These are phyloP conservation scores for Exocentrus adspersus DNA, from an alignment of 2,888 invertebrate genomes.

Conservation along the genomic window DNA sequence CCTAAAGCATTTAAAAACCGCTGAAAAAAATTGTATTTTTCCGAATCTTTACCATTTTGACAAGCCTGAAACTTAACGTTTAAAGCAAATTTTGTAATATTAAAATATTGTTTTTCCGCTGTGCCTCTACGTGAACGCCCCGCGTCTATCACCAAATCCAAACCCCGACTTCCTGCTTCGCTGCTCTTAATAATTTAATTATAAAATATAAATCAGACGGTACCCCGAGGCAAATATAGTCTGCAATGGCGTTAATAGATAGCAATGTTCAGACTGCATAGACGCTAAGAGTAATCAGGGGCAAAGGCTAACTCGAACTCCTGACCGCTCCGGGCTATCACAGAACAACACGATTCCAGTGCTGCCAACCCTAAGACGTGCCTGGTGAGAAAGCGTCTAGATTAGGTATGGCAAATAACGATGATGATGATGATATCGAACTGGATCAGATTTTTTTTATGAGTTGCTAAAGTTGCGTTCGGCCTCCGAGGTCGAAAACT, in stretches of 20 bases:
- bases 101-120: neutral
- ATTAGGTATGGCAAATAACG: constrained; percentile 25
- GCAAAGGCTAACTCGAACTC: constrained; percentile 53
- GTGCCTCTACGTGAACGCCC: neutral
- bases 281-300: constrained; percentile 56
- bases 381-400: constrained; percentile 47
- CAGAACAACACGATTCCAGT: constrained; percentile 43
- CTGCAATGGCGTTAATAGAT: constrained; percentile 42
- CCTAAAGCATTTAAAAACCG: too few relatives aligned
- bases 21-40: too few relatives aligned
- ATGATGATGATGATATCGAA: constrained; percentile 5
- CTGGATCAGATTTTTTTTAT: too few relatives aligned
- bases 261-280: constrained; percentile 41
- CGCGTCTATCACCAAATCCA: neutral
- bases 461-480: too few relatives aligned
- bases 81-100: too few relatives aligned
- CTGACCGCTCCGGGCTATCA: constrained; percentile 50
- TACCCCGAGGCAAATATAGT: constrained; percentile 15
- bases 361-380: constrained; percentile 35
- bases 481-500: too few relatives aligned
- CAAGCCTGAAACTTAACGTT: too few relatives aligned
- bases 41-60: too few relatives aligned
- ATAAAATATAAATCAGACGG: constrained; percentile 20
- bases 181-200: constrained; percentile 16
- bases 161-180: constrained; percentile 8